These are phyloP conservation scores for Lottia gigantea DNA, from an alignment of 2,888 invertebrate genomes.

Conservation along the genomic window DNA sequence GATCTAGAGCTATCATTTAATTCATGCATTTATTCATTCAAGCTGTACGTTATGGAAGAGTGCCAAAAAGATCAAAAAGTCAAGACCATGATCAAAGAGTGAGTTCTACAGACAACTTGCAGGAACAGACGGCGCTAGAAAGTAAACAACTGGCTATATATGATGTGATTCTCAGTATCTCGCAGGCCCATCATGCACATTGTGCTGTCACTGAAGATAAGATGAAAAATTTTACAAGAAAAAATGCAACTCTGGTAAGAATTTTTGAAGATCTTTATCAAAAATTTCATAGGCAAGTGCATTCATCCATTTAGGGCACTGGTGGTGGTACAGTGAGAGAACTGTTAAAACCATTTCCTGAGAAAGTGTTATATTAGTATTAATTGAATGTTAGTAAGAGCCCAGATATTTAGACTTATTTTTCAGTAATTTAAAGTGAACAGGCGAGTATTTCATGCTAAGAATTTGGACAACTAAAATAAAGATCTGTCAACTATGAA, in stretches of 20 bases:
- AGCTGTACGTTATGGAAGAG: constrained; percentile 93
- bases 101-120: constrained; percentile 48
- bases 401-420: too few species aligned
- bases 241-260: constrained; percentile 76
- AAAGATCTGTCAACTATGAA: too few species aligned
- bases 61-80: constrained; percentile 92
- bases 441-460: too few species aligned
- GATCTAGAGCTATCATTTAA: not conserved
- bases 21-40: constrained; percentile 21
- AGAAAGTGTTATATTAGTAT: too few species aligned
- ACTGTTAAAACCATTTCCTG: too few species aligned
- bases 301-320: too few species aligned
- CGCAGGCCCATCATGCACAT: constrained; percentile 85
- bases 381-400: too few species aligned
- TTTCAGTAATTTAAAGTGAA: too few species aligned
- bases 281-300: too few species aligned
- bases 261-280: too few species aligned
- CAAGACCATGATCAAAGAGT: constrained; percentile 72
- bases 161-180: constrained; percentile 82
- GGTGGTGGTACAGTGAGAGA: too few species aligned
- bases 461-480: too few species aligned
- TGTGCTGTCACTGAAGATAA: constrained; percentile 90
- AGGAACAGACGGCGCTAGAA: constrained; percentile 57
- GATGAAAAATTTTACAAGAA: constrained; percentile 77
- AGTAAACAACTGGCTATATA: constrained; percentile 77